Evolutionary conservation across 2,797 vertebrate species (phyloP).

Genomic region (Tangara arthus): DNA sequence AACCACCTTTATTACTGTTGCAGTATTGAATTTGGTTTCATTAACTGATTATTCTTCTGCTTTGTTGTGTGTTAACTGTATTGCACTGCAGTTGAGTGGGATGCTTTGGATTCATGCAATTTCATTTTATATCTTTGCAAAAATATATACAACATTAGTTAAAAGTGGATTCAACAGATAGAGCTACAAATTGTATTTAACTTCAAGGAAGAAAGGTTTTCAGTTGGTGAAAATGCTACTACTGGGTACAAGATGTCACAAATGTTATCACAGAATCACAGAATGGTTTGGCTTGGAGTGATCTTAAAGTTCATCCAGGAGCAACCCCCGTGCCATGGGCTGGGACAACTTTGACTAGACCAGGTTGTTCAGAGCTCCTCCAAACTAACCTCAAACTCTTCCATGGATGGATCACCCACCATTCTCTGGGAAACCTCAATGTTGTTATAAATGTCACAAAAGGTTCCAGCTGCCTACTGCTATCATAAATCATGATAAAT

Average conservation of each 20-base stretch:
- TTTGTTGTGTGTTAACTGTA: not conserved
- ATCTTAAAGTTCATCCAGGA: not conserved
- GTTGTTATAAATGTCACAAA: not conserved
- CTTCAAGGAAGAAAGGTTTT: not conserved
- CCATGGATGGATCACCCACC: not conserved
- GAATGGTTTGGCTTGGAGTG: not conserved
- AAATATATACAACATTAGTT: not conserved
- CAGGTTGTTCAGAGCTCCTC: not conserved
- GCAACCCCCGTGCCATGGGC: not conserved
- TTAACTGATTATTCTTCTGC: not conserved
- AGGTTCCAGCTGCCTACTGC: not conserved
- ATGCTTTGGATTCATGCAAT: not conserved
- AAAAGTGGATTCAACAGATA: not conserved
- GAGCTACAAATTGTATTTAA: not conserved
- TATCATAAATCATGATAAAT: not conserved
- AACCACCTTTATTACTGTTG: not conserved
- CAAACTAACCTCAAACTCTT: not conserved
- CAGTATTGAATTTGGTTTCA: not conserved
- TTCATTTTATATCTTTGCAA: slow-evolving; percentile 27
- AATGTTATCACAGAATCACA: not conserved
- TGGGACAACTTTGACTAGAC: not conserved
- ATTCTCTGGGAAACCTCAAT: not conserved
- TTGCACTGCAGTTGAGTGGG: not conserved
- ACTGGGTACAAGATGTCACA: not conserved
- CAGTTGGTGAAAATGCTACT: not conserved